Evolutionary conservation across 2,888 invertebrate species (phyloP).

Genomic region (Drosophila leonis): DNA sequence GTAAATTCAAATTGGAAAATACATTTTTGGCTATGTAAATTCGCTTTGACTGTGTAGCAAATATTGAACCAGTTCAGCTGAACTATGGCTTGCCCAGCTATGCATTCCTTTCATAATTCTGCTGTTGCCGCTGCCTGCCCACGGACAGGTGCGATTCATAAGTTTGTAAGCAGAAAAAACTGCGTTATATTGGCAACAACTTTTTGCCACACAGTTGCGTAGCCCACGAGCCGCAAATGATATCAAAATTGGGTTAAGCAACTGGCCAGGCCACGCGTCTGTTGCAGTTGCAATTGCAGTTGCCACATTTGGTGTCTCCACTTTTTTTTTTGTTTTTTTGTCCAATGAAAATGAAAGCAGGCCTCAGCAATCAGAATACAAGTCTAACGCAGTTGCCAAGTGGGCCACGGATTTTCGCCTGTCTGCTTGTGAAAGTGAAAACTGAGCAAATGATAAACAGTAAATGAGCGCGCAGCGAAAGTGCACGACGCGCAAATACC

Average conservation of each 20-base stretch:
- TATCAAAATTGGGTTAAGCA: constrained; percentile 76
- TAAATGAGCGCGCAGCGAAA: too few relatives aligned
- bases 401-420: constrained; percentile 44
- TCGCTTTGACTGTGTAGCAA: neutral
- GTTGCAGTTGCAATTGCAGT: constrained; percentile 22
- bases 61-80: constrained; percentile 17
- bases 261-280: constrained; percentile 47
- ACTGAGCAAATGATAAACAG: constrained; percentile 26
- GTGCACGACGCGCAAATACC: neutral
- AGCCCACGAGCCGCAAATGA: constrained; percentile 67
- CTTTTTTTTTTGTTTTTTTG: constrained; percentile 55
- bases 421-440: constrained; percentile 62
- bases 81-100: constrained; percentile 13
- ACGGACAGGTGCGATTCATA: constrained; percentile 53
- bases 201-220: constrained; percentile 59
- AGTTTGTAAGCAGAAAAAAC: constrained; percentile 36
- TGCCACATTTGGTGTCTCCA: constrained; percentile 40
- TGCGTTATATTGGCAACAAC: constrained; percentile 59
- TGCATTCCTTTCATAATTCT: constrained; percentile 33
- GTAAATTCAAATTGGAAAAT: neutral
- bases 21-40: constrained; percentile 10
- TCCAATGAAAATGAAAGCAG: constrained; percentile 77
- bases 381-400: constrained; percentile 37
- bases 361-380: constrained; percentile 61
- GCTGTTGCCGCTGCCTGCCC: constrained; percentile 57